Conservation (phyloP, 1,140 invertebrate genomes). For the Dreissena polymorpha region DNA sequence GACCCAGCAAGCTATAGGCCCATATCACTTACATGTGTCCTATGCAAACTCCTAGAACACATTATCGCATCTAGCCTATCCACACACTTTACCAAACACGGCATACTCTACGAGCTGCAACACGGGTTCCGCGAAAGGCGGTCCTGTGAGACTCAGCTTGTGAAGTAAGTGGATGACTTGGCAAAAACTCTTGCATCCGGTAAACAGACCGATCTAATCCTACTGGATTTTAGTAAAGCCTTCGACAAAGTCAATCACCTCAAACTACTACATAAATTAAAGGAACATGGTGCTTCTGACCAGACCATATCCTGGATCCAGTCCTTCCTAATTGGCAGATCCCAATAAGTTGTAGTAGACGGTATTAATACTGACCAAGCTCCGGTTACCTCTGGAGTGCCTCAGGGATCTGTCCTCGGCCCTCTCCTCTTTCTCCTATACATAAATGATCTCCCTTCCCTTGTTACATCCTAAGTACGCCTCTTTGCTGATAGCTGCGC, state of each 20-base stretch:
- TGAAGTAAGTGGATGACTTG: not conserved
- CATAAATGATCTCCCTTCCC: slow-evolving; percentile 4
- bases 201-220: slow-evolving; percentile 40
- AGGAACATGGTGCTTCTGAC: slow-evolving; percentile 37
- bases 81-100: slow-evolving; percentile 38
- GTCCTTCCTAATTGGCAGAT: slow-evolving; percentile 9
- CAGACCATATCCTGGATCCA: slow-evolving; percentile 40
- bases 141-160: slow-evolving; percentile 39
- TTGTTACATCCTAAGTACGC: slow-evolving; percentile 9
- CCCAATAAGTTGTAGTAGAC: slow-evolving; percentile 36
- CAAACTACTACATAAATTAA: slow-evolving; percentile 12
- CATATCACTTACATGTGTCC: slow-evolving; percentile 46
- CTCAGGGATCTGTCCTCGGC: slow-evolving; percentile 47
- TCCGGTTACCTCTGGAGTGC: slow-evolving; percentile 47
- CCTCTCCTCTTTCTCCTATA: slow-evolving; percentile 22
- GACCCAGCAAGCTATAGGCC: slow-evolving; percentile 40
- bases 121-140: slow-evolving; percentile 47
- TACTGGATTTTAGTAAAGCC: slow-evolving; percentile 52
- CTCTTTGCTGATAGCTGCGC: slow-evolving; percentile 34
- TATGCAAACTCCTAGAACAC: slow-evolving; percentile 47
- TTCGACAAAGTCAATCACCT: slow-evolving; percentile 29
- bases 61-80: slow-evolving; percentile 40
- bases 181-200: not conserved
- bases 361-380: slow-evolving; percentile 16
- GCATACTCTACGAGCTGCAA: slow-evolving; percentile 54